Base-by-base conservation (phyloP, 2,113 vertebrate genomes). In the Malurus elegans region DNA sequence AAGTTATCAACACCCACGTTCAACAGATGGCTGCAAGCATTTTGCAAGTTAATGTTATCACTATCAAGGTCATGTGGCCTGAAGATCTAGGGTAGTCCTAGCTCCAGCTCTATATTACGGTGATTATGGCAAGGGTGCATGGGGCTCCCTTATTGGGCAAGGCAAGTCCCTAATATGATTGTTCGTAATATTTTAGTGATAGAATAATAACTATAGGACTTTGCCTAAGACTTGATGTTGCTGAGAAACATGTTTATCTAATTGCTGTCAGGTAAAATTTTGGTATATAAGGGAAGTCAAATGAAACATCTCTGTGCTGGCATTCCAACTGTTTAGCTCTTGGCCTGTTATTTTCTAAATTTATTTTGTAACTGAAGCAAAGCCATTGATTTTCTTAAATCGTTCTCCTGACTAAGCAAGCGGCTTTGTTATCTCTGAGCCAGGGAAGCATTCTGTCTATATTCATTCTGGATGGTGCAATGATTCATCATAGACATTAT, bases 351-450 rank as follows among this genome's bases (percentile, higher is more conserved):
- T 79, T 93, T 89, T 92, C 31, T 44, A 66, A 84, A 88, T 82
- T 47, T 81, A 70, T 90, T 91, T 97, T 93, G n/a, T 73, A 94
- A 85, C 58, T 40, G 72, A 93, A 97, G 79, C 51, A 90, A 92
- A 91, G 44, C 31, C 82, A 94, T 83, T 91, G 92, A 93, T 97
- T 96, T 79, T 78, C 94, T 83, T 82, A 92, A 92, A 92, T 93
- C 14, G 92, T 93, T 92, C 95, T 96, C 88, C 94, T 96, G 92
- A 86, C 91, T 96, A 90, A 96, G 93, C 74, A 91, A 95, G 74
- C 74, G 74, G 20, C 16, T 92, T 54, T 87, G 91, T 96, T 97
- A 95, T 93, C 94, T 97, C 88, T 76, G 95, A 94, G 92, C 94
- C 87, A 96, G 87, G 34, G 89, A 96, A 92, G 85, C 58, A 92